phyloP scores from a whole-genome alignment of 2,888 invertebrate species.

The Gari tellinella region DNA sequence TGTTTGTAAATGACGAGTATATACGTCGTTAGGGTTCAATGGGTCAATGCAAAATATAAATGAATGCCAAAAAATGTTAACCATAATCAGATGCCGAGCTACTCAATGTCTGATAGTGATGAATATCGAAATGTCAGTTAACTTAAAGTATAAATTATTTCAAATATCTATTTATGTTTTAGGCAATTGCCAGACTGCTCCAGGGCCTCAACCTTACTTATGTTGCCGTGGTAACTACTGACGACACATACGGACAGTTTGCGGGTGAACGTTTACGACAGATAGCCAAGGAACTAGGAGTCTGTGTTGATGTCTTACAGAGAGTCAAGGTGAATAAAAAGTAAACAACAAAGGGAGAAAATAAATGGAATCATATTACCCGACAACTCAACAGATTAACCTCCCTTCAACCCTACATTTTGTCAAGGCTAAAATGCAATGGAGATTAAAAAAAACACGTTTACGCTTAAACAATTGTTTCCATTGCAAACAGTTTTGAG shows the following conservation, averaged over 20 bases:
- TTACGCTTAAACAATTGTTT: no score
- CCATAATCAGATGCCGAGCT: no score
- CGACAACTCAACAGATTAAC: neutral
- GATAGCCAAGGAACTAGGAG: conserved; percentile 55
- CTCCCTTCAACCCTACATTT: no score
- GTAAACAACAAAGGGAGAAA: neutral
- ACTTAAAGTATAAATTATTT: neutral
- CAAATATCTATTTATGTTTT: conserved; percentile 8
- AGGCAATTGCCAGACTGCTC: conserved; percentile 71
- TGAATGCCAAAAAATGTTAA: no score
- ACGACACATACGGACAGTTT: conserved; percentile 67
- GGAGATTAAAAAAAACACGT: no score
- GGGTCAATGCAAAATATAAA: no score
- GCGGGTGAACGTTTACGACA: conserved; percentile 55
- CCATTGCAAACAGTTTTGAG: no score
- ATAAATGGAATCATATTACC: neutral
- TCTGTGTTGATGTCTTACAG: conserved; percentile 66
- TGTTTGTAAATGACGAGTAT: no score
- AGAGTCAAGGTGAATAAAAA: conserved; percentile 18
- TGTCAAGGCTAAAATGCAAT: no score
- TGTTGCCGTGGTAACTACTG: conserved; percentile 69
- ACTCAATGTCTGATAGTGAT: no score
- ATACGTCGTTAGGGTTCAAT: no score
- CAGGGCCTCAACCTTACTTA: conserved; percentile 70
- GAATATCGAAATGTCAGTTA: no score